These are phyloP conservation scores for Drosophila parthenogenetica DNA, from an alignment of 2,888 invertebrate genomes.

Conservation along the genomic window DNA sequence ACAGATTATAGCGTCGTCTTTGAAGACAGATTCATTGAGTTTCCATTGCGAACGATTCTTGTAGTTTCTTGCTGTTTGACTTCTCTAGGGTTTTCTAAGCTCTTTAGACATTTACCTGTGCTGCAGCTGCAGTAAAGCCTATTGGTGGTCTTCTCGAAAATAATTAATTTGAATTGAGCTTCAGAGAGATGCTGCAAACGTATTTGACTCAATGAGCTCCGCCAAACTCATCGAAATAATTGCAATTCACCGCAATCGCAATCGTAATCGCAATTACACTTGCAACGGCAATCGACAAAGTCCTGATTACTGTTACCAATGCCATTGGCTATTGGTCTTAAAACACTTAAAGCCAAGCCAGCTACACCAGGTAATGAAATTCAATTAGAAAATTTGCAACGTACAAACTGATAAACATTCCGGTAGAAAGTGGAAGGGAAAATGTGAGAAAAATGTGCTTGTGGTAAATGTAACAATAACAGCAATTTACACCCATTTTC, in stretches of 20 bases:
- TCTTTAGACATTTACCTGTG: conserved; percentile 6
- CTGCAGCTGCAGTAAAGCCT: not conserved
- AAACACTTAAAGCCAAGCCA: conserved; percentile 48
- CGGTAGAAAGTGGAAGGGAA: not conserved
- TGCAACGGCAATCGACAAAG: conserved; percentile 33
- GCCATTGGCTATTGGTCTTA: conserved; percentile 24
- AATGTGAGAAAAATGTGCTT: conserved; percentile 15
- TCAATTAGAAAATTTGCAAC: conserved; percentile 67
- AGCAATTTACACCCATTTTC: conserved; percentile 63
- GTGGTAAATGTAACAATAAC: conserved; percentile 66
- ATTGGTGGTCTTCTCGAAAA: conserved; percentile 17
- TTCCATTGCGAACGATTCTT: not conserved
- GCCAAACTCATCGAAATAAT: conserved; percentile 55
- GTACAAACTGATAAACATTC: conserved; percentile 30
- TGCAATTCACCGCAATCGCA: conserved; percentile 44
- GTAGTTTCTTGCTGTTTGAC: not conserved
- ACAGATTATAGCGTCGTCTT: not conserved
- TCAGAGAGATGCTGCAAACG: conserved; percentile 13
- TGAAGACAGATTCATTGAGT: not conserved
- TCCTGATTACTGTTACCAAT: conserved; percentile 49
- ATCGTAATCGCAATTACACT: conserved; percentile 21
- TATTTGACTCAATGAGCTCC: conserved; percentile 29
- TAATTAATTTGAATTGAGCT: conserved; percentile 30
- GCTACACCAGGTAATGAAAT: conserved; percentile 68
- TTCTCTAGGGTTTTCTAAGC: not conserved